These are phyloP conservation scores for Merluccius polli DNA, from an alignment of 2,797 vertebrate species.

Conservation along the genomic window DNA sequence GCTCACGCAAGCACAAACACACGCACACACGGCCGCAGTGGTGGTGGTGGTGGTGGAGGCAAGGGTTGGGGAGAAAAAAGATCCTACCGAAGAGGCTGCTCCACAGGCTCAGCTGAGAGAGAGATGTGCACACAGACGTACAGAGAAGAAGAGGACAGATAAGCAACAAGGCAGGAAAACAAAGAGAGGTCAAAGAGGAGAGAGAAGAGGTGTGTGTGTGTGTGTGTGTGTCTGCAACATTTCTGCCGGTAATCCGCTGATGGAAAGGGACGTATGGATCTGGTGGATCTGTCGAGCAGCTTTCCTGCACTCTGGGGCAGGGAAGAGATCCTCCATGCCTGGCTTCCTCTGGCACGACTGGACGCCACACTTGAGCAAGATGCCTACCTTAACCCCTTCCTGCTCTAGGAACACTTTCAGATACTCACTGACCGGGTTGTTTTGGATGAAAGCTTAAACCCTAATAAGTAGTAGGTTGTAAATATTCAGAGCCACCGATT, in stretches of 20 bases:
- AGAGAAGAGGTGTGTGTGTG: slow-evolving; percentile 16
- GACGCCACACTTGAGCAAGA: background rate
- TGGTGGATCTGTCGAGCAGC: too few species aligned
- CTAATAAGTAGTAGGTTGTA: background rate
- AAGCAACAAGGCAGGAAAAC: slow-evolving; percentile 15
- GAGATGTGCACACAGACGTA: slow-evolving; percentile 70
- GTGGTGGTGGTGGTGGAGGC: slow-evolving; percentile 49
- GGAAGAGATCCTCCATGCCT: too few species aligned
- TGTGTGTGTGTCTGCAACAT: too few species aligned
- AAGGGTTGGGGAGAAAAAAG: slow-evolving; percentile 54
- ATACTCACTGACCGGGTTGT: background rate
- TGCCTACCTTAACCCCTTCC: background rate
- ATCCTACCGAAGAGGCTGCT: slow-evolving; percentile 82
- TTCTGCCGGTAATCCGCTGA: too few species aligned
- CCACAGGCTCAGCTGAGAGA: slow-evolving; percentile 81
- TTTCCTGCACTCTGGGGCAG: too few species aligned
- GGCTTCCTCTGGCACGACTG: background rate
- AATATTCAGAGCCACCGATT: background rate
- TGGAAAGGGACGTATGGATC: too few species aligned
- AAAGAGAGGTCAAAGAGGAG: slow-evolving; percentile 52
- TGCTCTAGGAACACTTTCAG: background rate
- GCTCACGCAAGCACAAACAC: slow-evolving; percentile 29
- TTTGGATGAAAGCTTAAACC: background rate
- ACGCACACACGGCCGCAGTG: slow-evolving; percentile 21
- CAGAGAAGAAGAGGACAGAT: slow-evolving; percentile 71